phyloP scores from a whole-genome alignment of 2,113 vertebrate species.

The Ardeotis arabs region DNA sequence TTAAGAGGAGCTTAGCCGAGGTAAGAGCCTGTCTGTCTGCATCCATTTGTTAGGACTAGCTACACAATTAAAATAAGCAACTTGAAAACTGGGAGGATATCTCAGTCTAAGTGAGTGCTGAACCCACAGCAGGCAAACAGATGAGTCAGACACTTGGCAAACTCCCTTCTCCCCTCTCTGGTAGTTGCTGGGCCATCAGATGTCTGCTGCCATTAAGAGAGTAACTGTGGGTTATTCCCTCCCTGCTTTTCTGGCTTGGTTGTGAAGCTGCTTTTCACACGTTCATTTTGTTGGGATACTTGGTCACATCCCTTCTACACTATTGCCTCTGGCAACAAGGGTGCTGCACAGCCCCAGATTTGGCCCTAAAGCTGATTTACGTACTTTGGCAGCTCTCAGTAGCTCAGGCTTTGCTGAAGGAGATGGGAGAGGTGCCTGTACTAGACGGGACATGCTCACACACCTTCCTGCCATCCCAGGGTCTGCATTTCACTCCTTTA shows the following conservation, averaged over 20 bases:
- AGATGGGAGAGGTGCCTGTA: not conserved
- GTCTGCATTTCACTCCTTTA: not conserved
- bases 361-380: not conserved
- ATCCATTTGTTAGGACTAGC: not conserved
- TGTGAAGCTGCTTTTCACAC: not conserved
- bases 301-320: not conserved
- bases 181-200: slow-evolving; percentile 29
- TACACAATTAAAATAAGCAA: slow-evolving; percentile 34
- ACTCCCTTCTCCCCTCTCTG: not conserved
- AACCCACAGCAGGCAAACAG: slow-evolving; percentile 7
- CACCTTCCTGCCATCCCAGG: not conserved
- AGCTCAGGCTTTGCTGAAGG: not conserved
- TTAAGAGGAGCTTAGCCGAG: slow-evolving; percentile 86
- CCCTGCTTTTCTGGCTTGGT: not conserved
- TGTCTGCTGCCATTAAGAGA: not conserved
- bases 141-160: slow-evolving; percentile 9
- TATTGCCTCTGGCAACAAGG: not conserved
- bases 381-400: not conserved
- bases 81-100: not conserved
- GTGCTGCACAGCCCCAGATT: not conserved
- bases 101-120: not conserved
- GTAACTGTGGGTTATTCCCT: not conserved
- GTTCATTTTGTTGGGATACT: not conserved
- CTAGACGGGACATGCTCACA: not conserved
- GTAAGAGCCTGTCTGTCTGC: slow-evolving; percentile 71